These are phyloP conservation scores for Neosilurus hyrtlii DNA, from an alignment of 2,797 vertebrate genomes.

Conservation along the genomic window DNA sequence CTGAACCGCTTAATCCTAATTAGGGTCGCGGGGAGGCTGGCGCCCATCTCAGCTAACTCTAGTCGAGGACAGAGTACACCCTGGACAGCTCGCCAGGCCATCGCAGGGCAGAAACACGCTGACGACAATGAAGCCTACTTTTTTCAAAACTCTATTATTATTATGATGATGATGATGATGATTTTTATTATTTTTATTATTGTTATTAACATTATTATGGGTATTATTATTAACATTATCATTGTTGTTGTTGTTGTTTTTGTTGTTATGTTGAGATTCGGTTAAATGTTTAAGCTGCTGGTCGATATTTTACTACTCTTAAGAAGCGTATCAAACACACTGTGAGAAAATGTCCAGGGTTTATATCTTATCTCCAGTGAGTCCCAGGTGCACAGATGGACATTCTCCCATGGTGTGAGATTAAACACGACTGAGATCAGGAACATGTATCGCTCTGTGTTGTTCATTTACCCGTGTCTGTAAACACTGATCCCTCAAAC, in stretches of 20 bases:
- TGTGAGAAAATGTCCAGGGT: not conserved
- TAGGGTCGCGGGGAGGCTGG: too few species aligned
- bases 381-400: constrained; percentile 25
- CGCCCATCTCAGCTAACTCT: too few species aligned
- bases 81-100: too few species aligned
- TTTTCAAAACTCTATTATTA: too few species aligned
- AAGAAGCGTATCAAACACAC: too few species aligned
- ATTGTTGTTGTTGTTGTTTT: not conserved
- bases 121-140: too few species aligned
- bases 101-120: too few species aligned
- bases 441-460: not conserved
- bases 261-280: not conserved
- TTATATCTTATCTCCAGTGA: not conserved
- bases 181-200: too few species aligned
- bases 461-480: not conserved
- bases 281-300: not conserved
- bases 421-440: not conserved
- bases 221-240: not conserved
- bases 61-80: too few species aligned
- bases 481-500: not conserved
- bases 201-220: not conserved
- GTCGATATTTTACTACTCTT: not conserved
- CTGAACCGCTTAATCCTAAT: too few species aligned
- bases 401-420: constrained; percentile 2
- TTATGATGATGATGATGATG: too few species aligned